Evolutionary conservation across 2,888 invertebrate genomes (phyloP).

Genomic region (Emesis russula): DNA sequence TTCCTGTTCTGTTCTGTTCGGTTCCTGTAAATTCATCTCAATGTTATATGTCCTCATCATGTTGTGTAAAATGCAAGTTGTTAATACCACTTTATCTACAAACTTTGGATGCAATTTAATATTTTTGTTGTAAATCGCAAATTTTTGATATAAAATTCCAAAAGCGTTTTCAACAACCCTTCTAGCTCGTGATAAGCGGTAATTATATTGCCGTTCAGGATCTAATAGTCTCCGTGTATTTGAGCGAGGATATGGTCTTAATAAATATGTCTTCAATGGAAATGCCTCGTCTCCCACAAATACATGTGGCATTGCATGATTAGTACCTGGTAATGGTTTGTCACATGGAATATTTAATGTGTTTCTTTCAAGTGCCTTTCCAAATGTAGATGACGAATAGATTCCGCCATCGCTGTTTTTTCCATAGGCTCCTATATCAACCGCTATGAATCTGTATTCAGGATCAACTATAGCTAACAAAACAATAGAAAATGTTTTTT

Average conservation of each 20-base stretch:
- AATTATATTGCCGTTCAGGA: slow-evolving; percentile 60
- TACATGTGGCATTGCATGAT: slow-evolving; percentile 58
- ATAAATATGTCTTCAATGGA: slow-evolving; percentile 62
- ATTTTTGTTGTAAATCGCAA: slow-evolving; percentile 49
- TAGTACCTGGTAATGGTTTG: slow-evolving; percentile 46
- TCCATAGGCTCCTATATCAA: slow-evolving; percentile 18
- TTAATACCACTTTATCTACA: slow-evolving; percentile 54
- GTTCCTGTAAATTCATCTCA: slow-evolving; percentile 28
- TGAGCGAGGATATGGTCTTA: slow-evolving; percentile 56
- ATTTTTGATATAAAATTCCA: slow-evolving; percentile 77
- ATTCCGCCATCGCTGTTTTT: slow-evolving; percentile 31
- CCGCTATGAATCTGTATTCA: slow-evolving; percentile 14
- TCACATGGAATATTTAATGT: slow-evolving; percentile 58
- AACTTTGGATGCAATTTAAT: slow-evolving; percentile 35
- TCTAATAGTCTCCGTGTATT: slow-evolving; percentile 38
- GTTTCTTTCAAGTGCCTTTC: slow-evolving; percentile 51
- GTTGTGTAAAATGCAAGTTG: slow-evolving; percentile 61
- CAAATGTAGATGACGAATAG: slow-evolving; percentile 38
- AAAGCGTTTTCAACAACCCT: slow-evolving; percentile 76
- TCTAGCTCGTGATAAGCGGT: slow-evolving; percentile 67
- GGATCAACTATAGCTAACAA: slow-evolving; percentile 33
- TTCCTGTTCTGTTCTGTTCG: slow-evolving; percentile 32
- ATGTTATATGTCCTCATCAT: slow-evolving; percentile 68
- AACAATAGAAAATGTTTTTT: slow-evolving; percentile 41
- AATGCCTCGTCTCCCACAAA: slow-evolving; percentile 74